Evolutionary conservation across 2,113 vertebrate species (phyloP).

Genomic region (Nettapus auritus): DNA sequence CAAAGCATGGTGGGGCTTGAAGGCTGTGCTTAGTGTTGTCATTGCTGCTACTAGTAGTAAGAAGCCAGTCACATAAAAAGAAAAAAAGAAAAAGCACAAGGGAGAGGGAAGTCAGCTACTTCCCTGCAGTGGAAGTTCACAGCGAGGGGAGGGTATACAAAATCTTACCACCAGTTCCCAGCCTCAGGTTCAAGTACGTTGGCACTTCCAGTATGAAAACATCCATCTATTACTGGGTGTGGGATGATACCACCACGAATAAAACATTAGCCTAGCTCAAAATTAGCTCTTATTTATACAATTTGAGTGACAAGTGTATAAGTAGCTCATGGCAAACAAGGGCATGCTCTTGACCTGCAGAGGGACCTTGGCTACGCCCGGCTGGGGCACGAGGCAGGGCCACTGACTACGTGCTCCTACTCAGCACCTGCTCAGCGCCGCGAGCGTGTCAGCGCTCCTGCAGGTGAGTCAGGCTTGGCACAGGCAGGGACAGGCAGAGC

Average conservation of each 20-base stretch:
- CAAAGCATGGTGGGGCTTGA: neutral
- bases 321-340: neutral
- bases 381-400: neutral
- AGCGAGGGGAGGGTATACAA: neutral
- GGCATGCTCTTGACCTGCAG: neutral
- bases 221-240: neutral
- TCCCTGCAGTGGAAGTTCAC: neutral
- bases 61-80: neutral
- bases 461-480: neutral
- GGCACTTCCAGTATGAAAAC: neutral
- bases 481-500: neutral
- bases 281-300: neutral
- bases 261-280: neutral
- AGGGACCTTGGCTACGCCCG: neutral
- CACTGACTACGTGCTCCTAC: neutral
- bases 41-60: neutral
- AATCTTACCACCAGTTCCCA: neutral
- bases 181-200: neutral
- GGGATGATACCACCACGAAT: neutral
- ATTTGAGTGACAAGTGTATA: neutral
- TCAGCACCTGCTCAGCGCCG: neutral
- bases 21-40: neutral
- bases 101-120: neutral
- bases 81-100: neutral
- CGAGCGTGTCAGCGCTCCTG: neutral